Evolutionary conservation across 2,888 invertebrate genomes (phyloP), one percentile per base, ranked within the genome.

Genomic region (Seira musarum): DNA sequence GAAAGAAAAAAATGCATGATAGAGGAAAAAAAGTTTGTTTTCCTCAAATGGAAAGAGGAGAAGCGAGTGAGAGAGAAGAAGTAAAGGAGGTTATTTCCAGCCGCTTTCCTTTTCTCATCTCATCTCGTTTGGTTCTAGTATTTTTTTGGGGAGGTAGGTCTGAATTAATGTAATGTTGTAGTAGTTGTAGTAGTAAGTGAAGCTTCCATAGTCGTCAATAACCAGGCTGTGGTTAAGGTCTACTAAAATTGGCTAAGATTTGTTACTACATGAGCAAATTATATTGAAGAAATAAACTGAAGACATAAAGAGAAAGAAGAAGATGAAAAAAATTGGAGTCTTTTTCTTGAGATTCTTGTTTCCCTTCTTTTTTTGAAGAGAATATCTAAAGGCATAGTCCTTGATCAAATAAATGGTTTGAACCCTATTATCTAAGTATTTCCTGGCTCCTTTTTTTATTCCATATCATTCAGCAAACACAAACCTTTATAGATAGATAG

Each of bases 201-300:
- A 53, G 53, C 15, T 15, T 2, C 53, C 10, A 13, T 71, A 30
- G 24, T 40, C 63, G 63, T 46, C 70, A 53, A 61, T 70, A 70
- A 70, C 57, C 70, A 40, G n/a, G n/a, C 46, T 71, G 71, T 63
- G 71, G 71, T 71, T 63, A 75, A 75, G 24, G 66, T 67, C 57
- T 60, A 66, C 66, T 65, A 60, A 67, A 66, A 74, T 74, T 67
- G 73, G 73, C 73, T 66, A 66, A 64, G 65, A 73, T 73, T 73
- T 73, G 73, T 73, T 53, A 73, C 57, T 53, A 53, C 53, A 74
- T 65, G 74, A 66, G 46, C 46, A 74, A 74, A 65, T 64, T 63
- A 65, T 49, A 74, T 63, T 64, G 63, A 72, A 74, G 63, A 53
- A 49, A 74, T 63, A 74, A 74, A 46, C 64, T 74, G 66, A 53